A percentile compares a stretch with the other conserved stretches of the same genome.
Evolutionary conservation across 2,888 invertebrate species (phyloP).

Genomic region (Euclidia mi): DNA sequence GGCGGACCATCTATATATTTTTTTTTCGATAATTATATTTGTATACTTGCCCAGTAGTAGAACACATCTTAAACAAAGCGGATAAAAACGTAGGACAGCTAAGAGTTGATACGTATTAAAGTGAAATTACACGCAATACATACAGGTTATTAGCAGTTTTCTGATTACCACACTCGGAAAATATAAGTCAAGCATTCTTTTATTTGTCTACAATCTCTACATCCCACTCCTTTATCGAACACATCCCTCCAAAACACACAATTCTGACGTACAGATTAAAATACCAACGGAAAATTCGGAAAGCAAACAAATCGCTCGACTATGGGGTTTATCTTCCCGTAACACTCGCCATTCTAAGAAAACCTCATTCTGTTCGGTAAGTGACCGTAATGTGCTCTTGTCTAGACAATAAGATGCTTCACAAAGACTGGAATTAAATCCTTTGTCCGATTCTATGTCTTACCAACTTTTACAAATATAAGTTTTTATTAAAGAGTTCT

Average conservation of each 20-base stretch:
- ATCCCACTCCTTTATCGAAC: too few relatives aligned
- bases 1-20: too few relatives aligned
- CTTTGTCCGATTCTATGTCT: conserved; percentile 49
- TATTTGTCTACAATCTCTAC: too few relatives aligned
- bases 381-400: conserved; percentile 48
- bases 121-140: too few relatives aligned
- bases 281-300: conserved; percentile 20
- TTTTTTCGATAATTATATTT: too few relatives aligned
- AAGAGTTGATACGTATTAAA: too few relatives aligned
- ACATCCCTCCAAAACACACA: conserved; percentile 1
- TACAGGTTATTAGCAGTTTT: too few relatives aligned
- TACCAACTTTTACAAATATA: conserved; percentile 37
- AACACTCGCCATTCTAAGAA: conserved; percentile 38
- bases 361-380: conserved; percentile 50
- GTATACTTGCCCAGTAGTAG: too few relatives aligned
- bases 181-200: too few relatives aligned
- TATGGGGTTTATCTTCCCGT: conserved; percentile 44
- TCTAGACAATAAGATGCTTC: conserved; percentile 54
- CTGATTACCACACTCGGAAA: too few relatives aligned
- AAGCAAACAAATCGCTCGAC: conserved; percentile 41
- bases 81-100: too few relatives aligned
- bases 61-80: too few relatives aligned
- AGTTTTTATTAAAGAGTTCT: conserved; percentile 28
- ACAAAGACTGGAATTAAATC: conserved; percentile 55
- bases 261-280: not conserved